A percentile compares a stretch with the other conserved stretches of the same genome.
These are phyloP conservation scores for Choreutis nemorana DNA, from an alignment of 2,888 invertebrate genomes.

Conservation along the genomic window DNA sequence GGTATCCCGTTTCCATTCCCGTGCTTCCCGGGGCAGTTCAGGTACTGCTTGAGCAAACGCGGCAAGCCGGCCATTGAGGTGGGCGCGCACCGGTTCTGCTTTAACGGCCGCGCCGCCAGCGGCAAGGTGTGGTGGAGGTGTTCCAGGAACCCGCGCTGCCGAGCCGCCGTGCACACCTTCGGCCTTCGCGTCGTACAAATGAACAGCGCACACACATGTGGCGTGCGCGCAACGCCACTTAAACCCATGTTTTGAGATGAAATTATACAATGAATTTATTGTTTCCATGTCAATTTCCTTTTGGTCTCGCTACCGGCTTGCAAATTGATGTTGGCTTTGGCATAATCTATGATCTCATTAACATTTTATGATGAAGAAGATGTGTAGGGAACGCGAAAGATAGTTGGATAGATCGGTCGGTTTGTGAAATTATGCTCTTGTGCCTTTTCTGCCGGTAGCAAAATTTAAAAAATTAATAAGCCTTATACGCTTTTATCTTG, in stretches of 20 bases:
- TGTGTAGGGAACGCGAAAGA: constrained; percentile 15
- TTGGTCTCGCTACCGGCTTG: constrained; percentile 35
- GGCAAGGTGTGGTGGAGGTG: constrained; percentile 63
- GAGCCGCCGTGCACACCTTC: constrained; percentile 58
- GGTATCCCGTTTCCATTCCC: constrained; percentile 57
- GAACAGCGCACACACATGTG: constrained; percentile 60
- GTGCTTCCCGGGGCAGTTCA: constrained; percentile 57
- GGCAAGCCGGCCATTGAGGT: constrained; percentile 60
- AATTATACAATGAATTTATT: no score
- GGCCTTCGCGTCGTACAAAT: constrained; percentile 56
- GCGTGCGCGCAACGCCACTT: constrained; percentile 54
- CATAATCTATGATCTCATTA: constrained; percentile 43
- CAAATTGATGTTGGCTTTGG: constrained; percentile 34
- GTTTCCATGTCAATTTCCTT: constrained; percentile 33
- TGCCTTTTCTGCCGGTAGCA: constrained; percentile 56
- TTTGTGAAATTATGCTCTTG: constrained; percentile 47
- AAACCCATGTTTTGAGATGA: constrained; percentile 57
- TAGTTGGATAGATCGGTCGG: constrained; percentile 27
- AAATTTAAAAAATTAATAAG: no score
- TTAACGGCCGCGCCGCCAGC: constrained; percentile 57
- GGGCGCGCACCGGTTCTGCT: constrained; percentile 57
- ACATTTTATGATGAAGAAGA: constrained; percentile 16
- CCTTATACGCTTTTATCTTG: constrained; percentile 36
- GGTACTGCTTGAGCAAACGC: constrained; percentile 56
- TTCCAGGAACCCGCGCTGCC: constrained; percentile 54